Evolutionary conservation across 2,797 vertebrate species (phyloP), one percentile per base, ranked within the genome.

Genomic region (Syngnathus rostellatus): DNA sequence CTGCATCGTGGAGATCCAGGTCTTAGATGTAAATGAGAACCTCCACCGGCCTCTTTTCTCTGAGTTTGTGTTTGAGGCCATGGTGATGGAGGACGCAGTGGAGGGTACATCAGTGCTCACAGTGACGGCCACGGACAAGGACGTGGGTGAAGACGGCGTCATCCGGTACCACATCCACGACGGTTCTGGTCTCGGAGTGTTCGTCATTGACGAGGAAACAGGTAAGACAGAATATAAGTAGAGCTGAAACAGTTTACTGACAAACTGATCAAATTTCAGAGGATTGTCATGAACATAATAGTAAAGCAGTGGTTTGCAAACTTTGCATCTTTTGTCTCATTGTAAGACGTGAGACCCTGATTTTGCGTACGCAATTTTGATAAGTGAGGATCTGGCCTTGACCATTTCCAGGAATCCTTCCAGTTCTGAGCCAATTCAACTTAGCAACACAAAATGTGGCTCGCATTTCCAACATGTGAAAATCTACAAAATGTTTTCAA

Each of bases 21-120:
- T 98, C 64, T 80, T 95, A 76, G 97, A 98, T 46, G 90, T 98
- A 64, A 98, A 98, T 5, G 97, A 99, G 88, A 99, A 99, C 77
- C 86, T 98, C 67, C 89, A 96, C 72, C 76, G 87, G 12, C 96
- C 97, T 0, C 81, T 70, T 67, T 98, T 98, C 77, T 82, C 89
- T 31, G 91, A 91, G 80, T 97, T 98, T 51, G 93, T 95, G 68
- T 91, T 95, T 76, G 88, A 93, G 75, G 88, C 90, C 2, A 83
- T 77, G 21, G 91, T 98, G 76, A 88, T 83, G 85, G 97, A 99
- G 81, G 93, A 95, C 48, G 91, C 93, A 10, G 87, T 84, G 0
- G 83, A 89, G 2, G 94, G 94, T 21, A 95, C 93, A 0, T 90
- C 90, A 0, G 92, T 97, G 69, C 81, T 94, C 63, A 85, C 64